These are phyloP conservation scores for Hippocampus kuda DNA, from an alignment of 2,797 vertebrate species.

Conservation along the genomic window DNA sequence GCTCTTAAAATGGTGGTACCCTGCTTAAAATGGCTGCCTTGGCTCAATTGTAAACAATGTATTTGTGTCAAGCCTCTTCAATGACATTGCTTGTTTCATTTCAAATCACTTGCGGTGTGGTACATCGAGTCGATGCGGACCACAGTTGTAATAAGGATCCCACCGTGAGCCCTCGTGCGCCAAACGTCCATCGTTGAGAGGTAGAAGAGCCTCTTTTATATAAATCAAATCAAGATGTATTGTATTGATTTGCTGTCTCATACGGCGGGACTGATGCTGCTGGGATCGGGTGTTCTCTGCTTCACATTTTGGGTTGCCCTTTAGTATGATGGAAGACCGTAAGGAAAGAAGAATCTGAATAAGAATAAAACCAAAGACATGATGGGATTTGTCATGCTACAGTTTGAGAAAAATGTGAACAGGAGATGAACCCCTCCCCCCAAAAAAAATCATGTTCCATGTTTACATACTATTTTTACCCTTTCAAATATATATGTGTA, in stretches of 20 bases:
- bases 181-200: slow-evolving; percentile 54
- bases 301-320: slow-evolving; percentile 69
- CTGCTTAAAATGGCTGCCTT: background rate
- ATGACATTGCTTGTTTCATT: background rate
- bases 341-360: slow-evolving; percentile 36
- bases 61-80: background rate
- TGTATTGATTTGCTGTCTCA: slow-evolving; percentile 22
- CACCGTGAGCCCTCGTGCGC: slow-evolving; percentile 27
- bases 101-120: background rate
- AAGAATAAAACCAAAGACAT: slow-evolving; percentile 47
- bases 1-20: background rate
- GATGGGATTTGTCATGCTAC: slow-evolving; percentile 68
- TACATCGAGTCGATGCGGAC: background rate
- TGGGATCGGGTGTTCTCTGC: slow-evolving; percentile 50
- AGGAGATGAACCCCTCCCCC: slow-evolving; percentile 34
- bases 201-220: slow-evolving; percentile 21
- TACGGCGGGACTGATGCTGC: slow-evolving; percentile 8
- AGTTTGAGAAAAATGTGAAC: slow-evolving; percentile 59
- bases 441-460: slow-evolving; percentile 51
- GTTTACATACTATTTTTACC: slow-evolving; percentile 44
- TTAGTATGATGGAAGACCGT: slow-evolving; percentile 61
- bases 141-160: slow-evolving; percentile 12
- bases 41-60: background rate
- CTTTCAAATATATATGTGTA: slow-evolving; percentile 49
- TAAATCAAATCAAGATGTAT: too few species aligned